Evolutionary conservation across 2,888 invertebrate genomes (phyloP), one percentile per base, ranked within the genome.

Genomic region (Harmothoe impar): DNA sequence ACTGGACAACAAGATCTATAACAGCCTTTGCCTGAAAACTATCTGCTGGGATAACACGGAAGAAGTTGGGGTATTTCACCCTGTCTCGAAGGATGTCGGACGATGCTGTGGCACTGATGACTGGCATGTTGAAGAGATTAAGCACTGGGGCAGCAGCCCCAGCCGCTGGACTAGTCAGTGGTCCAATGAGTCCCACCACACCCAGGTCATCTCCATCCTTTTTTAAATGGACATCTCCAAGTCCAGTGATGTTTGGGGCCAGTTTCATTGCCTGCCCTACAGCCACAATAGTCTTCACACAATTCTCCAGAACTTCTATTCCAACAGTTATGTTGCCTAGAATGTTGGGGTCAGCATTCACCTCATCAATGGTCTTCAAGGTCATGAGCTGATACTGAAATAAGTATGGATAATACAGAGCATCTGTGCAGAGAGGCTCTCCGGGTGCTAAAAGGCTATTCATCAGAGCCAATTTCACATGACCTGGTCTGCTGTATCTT

Each of bases 31-130:
- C 84, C 51, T 84, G 84, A 20, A 84, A 84, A 43, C 84, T 84
- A n/a, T 84, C 84, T 15, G 84, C 35, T n/a, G 84, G 84, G 84
- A 84, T 84, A 23, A 84, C n/a, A 12, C 84, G 84, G 51, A 84
- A 43, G 23, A 84, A 84, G 84, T 84, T 84, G 29, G 84, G 84
- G 20, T 84, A 84, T 25, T 84, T 84, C 3, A 51, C 35, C 20
- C 84, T 84, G 84, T 84, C 51, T 20, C 84, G 10, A 3, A 84
- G 84, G 10, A 20, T n/a, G 51, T 84, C 84, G 1, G 84, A 84
- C 12, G 84, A 84, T 15, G 84, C 84, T 20, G 84, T 35, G 51
- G 43, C 23, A 84, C 84, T 84, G 5, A 84, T 51, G 5, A 51
- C 12, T 15, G 84, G 25, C 84, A 84, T 84, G 84, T 84, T 51